phyloP scores from a whole-genome alignment of 1,140 invertebrate species.

The Matsumurasca onukii region DNA sequence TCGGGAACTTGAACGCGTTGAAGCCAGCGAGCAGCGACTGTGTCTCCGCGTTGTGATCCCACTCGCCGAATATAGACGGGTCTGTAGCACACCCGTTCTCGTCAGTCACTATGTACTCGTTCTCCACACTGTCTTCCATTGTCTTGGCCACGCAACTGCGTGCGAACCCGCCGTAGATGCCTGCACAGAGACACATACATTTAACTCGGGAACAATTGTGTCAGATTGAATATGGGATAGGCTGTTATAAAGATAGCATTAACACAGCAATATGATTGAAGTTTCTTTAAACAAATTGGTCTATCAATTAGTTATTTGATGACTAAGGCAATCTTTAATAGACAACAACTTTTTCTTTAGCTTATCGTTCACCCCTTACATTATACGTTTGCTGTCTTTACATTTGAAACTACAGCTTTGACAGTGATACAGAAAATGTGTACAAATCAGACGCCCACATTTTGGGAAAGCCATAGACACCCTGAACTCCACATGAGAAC shows the following conservation, averaged over 20 bases:
- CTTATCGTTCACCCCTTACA: no score
- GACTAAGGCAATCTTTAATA: no score
- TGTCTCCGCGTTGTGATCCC: conserved; percentile 82
- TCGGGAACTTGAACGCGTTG: conserved; percentile 95
- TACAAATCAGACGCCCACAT: no score
- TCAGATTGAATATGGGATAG: background rate
- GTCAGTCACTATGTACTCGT: conserved; percentile 90
- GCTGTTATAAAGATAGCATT: background rate
- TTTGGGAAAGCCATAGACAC: no score
- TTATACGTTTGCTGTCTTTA: no score
- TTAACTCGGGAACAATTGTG: no score
- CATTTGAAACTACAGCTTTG: no score
- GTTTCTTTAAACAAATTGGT: no score
- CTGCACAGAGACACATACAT: conserved; percentile 57
- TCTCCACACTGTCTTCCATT: conserved; percentile 84
- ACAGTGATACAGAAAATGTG: no score
- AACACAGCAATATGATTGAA: background rate
- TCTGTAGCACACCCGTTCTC: conserved; percentile 93
- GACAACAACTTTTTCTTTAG: no score
- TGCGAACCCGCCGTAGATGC: conserved; percentile 93
- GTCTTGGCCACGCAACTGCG: conserved; percentile 91
- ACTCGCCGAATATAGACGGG: conserved; percentile 89
- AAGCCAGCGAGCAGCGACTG: conserved; percentile 83
- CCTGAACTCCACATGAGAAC: no score
- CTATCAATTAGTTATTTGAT: no score